Percentiles rank a stretch among this genome's conserved stretches.
These are phyloP conservation scores for Meiosimyza decipiens DNA, from an alignment of 2,888 invertebrate species.

Conservation along the genomic window DNA sequence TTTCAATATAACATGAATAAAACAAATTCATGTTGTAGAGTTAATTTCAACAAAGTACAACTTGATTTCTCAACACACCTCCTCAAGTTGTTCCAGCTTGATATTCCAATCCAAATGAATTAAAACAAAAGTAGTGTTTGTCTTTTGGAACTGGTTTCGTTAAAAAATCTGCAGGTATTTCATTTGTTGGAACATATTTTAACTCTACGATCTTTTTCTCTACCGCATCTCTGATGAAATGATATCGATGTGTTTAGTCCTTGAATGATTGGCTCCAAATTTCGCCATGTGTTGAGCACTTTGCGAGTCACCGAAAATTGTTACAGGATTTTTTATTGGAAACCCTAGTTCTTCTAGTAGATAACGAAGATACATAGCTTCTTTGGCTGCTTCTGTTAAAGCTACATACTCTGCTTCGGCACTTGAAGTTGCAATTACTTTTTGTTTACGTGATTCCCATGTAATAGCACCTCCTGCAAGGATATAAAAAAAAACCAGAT, in stretches of 20 bases:
- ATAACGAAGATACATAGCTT: too few relatives aligned
- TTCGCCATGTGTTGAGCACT: too few relatives aligned
- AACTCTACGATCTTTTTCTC: slow-evolving; percentile 23
- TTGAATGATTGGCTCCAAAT: too few relatives aligned
- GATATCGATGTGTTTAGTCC: too few relatives aligned
- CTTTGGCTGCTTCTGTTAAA: slow-evolving; percentile 34
- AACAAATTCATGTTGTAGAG: too few relatives aligned
- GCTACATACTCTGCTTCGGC: slow-evolving; percentile 40
- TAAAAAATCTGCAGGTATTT: slow-evolving; percentile 25
- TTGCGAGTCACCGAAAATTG: too few relatives aligned
- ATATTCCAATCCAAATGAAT: neutral
- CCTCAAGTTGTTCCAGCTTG: neutral
- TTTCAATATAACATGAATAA: too few relatives aligned
- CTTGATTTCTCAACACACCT: neutral
- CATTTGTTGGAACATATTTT: slow-evolving; percentile 24
- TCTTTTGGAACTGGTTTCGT: neutral
- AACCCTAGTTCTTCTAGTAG: too few relatives aligned
- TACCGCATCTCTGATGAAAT: slow-evolving; percentile 29
- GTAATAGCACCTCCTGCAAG: slow-evolving; percentile 32
- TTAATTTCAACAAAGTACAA: too few relatives aligned
- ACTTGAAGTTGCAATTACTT: slow-evolving; percentile 38
- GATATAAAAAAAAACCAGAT: slow-evolving; percentile 33
- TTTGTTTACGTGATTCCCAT: slow-evolving; percentile 37
- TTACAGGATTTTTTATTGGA: too few relatives aligned
- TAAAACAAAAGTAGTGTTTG: neutral